Base-by-base conservation (phyloP, 2,113 vertebrate genomes). In the Pelusios castaneus region DNA sequence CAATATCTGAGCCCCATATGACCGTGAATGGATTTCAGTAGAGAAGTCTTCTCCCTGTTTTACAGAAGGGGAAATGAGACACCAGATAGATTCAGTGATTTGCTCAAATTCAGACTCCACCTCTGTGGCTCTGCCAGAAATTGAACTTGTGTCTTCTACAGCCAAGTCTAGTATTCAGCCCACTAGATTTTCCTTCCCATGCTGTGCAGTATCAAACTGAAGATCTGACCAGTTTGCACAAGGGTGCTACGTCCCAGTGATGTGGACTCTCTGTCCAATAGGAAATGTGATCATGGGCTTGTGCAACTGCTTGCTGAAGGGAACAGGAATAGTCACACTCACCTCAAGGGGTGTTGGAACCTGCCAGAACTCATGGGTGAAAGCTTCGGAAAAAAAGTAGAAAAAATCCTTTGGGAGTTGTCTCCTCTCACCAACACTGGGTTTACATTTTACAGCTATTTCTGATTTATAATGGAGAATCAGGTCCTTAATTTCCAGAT, bases 241-340 rank as follows among this genome's bases (percentile, higher is more conserved):
- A 34, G 38, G 22, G 27, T 14, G 38, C 3, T 75, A 2, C 77
- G 56, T 14, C 76, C 25, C 76, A 83, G 2, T n/a, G 0, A 45
- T 63, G 19, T 47, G 29, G 41, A 75, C 2, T 19, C 78, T 63
- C 3, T 84, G 34, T 88, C 22, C 45, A 79, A 79, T 0, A 22
- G 0, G 1, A 4, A 6, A 45, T 63, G 31, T 11, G 21, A 45
- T 6, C 52, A 21, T 27, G 2, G 0, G n/a, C 82, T 86, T 89
- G 63, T 16, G 4, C 17, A 67, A 19, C 8, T 8, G 1, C 1
- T 92, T 29, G n/a, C 43, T 31, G 27, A 79, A 43, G 29, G 9
- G 41, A 77, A 7, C 38, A 47, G 29, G 45, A 87, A 38, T 5
- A 70, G 17, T 49, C 17, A 0, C 13, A 54, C 3, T 84, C 80